Conservation (phyloP, 2,797 vertebrate species). For the Oryzias dopingdopingensis region DNA sequence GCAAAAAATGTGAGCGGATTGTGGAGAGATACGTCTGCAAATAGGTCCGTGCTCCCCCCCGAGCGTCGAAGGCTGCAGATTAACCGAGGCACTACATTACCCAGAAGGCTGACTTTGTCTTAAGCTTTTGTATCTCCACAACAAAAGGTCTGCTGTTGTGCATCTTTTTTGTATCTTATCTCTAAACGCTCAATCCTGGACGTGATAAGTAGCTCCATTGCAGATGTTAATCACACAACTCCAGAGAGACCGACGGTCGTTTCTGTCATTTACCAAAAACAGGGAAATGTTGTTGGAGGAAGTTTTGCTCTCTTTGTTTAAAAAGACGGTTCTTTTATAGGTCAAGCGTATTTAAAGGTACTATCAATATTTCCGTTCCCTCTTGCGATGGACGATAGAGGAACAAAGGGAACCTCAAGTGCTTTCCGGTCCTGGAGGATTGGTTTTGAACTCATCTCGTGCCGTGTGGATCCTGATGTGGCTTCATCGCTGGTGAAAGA, state of each 20-base stretch:
- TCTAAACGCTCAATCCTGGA: slow-evolving; percentile 52
- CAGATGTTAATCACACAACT: slow-evolving; percentile 44
- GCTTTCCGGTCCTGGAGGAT: slow-evolving; percentile 61
- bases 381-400: slow-evolving; percentile 47
- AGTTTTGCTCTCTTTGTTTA: slow-evolving; percentile 57
- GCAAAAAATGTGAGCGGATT: slow-evolving; percentile 92
- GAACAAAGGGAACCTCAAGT: slow-evolving; percentile 75
- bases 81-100: slow-evolving; percentile 77
- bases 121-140: slow-evolving; percentile 70
- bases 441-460: slow-evolving; percentile 57
- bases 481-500: slow-evolving; percentile 68
- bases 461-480: slow-evolving; percentile 53
- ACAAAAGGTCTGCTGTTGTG: slow-evolving; percentile 60
- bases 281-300: slow-evolving; percentile 68
- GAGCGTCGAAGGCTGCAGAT: slow-evolving; percentile 55
- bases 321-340: slow-evolving; percentile 48
- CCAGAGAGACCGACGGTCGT: slow-evolving; percentile 64
- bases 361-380: slow-evolving; percentile 40
- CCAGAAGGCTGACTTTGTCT: slow-evolving; percentile 64
- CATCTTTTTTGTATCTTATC: slow-evolving; percentile 56
- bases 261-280: slow-evolving; percentile 73
- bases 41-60: slow-evolving; percentile 60
- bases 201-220: slow-evolving; percentile 33
- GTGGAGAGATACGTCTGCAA: slow-evolving; percentile 98
- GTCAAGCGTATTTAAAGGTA: slow-evolving; percentile 52